These are phyloP conservation scores for Sussaba pulchella DNA, from an alignment of 2,888 invertebrate species.

Conservation along the genomic window DNA sequence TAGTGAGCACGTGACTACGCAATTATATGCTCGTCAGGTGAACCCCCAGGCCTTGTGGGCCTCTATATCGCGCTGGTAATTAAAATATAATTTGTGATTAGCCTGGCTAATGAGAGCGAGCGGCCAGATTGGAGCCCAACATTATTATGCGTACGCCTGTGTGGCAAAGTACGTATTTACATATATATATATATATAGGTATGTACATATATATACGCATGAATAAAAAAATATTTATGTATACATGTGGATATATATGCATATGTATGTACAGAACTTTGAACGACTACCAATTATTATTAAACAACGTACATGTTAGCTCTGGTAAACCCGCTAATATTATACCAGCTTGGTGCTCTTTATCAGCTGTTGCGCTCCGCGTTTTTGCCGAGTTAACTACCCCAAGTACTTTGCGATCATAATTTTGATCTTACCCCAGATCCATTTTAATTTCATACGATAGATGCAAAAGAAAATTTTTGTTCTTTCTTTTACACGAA, in stretches of 20 bases:
- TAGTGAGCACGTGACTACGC: conserved; percentile 68
- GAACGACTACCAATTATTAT: conserved; percentile 57
- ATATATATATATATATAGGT: no score
- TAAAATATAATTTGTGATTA: conserved; percentile 81
- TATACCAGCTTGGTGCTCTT: conserved; percentile 45
- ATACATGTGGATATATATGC: conserved; percentile 74
- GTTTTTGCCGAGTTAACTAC: conserved; percentile 14
- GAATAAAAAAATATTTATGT: not conserved
- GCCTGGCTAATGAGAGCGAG: conserved; percentile 77
- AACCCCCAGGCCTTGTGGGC: conserved; percentile 64
- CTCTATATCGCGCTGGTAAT: conserved; percentile 75
- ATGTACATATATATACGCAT: no score
- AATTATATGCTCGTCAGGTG: conserved; percentile 74
- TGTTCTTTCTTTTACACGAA: no score
- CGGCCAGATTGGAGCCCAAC: conserved; percentile 72
- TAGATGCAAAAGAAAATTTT: not conserved
- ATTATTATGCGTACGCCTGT: conserved; percentile 53
- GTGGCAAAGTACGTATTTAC: conserved; percentile 62
- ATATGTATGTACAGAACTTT: no score
- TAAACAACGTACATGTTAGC: conserved; percentile 70
- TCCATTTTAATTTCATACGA: conserved; percentile 14
- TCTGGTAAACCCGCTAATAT: conserved; percentile 44
- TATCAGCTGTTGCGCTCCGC: conserved; percentile 32
- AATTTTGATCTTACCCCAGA: conserved; percentile 29
- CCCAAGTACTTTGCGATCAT: conserved; percentile 11